Evolutionary conservation across 2,888 invertebrate species (phyloP).

Genomic region (Stictocephala bisonia): DNA sequence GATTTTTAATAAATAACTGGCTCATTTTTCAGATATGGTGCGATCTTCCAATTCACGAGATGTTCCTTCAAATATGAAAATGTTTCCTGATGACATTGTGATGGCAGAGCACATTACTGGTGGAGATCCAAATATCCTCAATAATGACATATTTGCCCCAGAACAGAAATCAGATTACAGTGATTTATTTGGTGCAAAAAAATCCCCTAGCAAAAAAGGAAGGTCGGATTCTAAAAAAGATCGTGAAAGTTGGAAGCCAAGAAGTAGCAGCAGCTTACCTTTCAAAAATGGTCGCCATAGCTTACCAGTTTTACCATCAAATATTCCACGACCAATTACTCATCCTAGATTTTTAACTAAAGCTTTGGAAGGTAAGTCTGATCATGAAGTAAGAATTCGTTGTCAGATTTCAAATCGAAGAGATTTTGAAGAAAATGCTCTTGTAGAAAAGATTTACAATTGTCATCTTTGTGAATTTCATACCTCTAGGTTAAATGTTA

Average conservation of each 20-base stretch:
- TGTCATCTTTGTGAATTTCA: slow-evolving; percentile 75
- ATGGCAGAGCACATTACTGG: slow-evolving; percentile 78
- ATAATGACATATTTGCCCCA: slow-evolving; percentile 69
- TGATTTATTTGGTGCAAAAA: slow-evolving; percentile 67
- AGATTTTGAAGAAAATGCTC: slow-evolving; percentile 60
- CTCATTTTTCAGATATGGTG: slow-evolving; percentile 43
- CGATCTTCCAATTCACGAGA: slow-evolving; percentile 64
- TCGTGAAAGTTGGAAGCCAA: slow-evolving; percentile 8
- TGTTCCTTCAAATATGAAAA: slow-evolving; percentile 73
- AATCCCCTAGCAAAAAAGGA: slow-evolving; percentile 59
- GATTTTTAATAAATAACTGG: neutral
- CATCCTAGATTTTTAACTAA: slow-evolving; percentile 67
- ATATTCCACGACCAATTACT: slow-evolving; percentile 63
- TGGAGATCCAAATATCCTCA: slow-evolving; percentile 77
- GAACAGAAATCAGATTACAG: slow-evolving; percentile 68
- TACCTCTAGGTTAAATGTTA: slow-evolving; percentile 76
- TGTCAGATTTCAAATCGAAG: slow-evolving; percentile 66
- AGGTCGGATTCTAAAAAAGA: slow-evolving; percentile 53
- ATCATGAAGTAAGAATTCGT: slow-evolving; percentile 74
- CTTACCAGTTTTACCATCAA: slow-evolving; percentile 25
- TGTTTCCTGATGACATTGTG: slow-evolving; percentile 82
- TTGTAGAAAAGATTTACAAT: slow-evolving; percentile 66
- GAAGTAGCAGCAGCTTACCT: slow-evolving; percentile 12
- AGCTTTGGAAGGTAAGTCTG: slow-evolving; percentile 61
- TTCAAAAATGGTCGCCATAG: slow-evolving; percentile 24